phyloP scores from a whole-genome alignment of 2,113 vertebrate genomes.

The Cyanistes caeruleus region DNA sequence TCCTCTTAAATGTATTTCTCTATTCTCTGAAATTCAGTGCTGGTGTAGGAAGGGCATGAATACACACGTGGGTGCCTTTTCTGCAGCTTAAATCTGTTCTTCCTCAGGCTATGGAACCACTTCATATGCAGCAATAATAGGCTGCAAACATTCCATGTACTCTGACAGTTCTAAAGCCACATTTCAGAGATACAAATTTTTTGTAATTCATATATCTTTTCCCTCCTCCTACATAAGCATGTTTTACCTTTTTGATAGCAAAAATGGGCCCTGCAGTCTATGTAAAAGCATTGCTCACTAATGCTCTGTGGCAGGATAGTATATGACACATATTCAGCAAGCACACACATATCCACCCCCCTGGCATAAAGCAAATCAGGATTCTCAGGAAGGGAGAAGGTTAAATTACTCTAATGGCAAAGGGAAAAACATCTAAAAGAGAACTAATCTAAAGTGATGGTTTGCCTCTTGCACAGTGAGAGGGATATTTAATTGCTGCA shows the following conservation, averaged over 20 bases:
- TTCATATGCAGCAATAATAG: background rate
- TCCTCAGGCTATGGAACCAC: slow-evolving; percentile 16
- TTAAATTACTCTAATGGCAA: slow-evolving; percentile 36
- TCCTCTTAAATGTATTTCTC: background rate
- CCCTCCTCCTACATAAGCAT: background rate
- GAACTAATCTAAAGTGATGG: slow-evolving; percentile 12
- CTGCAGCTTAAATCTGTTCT: background rate
- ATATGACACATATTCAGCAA: background rate
- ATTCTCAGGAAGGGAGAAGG: background rate
- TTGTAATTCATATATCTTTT: background rate
- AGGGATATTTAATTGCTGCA: slow-evolving; percentile 34
- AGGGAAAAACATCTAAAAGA: background rate
- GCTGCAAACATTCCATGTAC: background rate
- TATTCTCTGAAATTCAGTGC: background rate
- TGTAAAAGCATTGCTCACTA: background rate
- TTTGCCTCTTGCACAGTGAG: slow-evolving; percentile 28
- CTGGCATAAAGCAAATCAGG: background rate
- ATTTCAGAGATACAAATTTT: background rate
- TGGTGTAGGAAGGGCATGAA: background rate
- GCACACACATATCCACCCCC: background rate
- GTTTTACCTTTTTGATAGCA: background rate
- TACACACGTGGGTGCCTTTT: background rate
- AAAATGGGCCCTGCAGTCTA: background rate
- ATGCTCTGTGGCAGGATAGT: background rate
- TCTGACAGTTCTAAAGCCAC: slow-evolving; percentile 36